Conservation (phyloP, 64 coral and sea anemone genomes). For the Montipora sp. region DNA sequence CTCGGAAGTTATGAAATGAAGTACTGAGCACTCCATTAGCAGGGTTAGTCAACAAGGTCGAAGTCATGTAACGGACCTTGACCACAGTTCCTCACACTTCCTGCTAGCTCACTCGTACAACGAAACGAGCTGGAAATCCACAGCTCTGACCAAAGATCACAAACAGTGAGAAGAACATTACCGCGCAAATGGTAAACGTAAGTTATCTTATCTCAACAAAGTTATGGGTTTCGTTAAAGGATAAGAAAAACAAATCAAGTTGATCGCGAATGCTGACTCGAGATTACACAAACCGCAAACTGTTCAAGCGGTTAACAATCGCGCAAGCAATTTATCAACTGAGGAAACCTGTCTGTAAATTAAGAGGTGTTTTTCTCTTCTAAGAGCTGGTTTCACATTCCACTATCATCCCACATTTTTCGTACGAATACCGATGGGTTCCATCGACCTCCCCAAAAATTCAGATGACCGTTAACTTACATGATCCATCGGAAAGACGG, state of each 20-base stretch:
- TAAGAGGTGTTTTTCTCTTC: background rate
- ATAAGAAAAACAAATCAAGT: background rate
- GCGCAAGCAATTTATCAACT: background rate
- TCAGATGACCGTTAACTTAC: too few relatives aligned
- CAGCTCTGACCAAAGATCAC: background rate
- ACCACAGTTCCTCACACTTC: too few relatives aligned
- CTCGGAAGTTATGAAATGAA: too few relatives aligned
- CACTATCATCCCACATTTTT: background rate
- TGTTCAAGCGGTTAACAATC: background rate
- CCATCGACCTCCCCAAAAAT: background rate
- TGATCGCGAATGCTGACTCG: background rate
- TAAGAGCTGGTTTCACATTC: too few relatives aligned
- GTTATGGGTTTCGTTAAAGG: background rate
- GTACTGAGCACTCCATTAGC: too few relatives aligned
- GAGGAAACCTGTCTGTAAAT: background rate
- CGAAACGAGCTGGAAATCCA: background rate
- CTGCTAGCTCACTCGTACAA: background rate
- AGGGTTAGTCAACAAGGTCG: too few relatives aligned
- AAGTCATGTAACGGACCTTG: too few relatives aligned
- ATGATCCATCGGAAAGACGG: too few relatives aligned
- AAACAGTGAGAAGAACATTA: background rate
- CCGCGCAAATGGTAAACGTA: background rate
- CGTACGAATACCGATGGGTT: background rate
- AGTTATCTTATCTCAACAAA: slow-evolving; percentile 27
- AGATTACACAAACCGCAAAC: slow-evolving; percentile 2